A percentile compares a stretch with the other conserved stretches of the same genome.
phyloP scores from a whole-genome alignment of 2,888 invertebrate species.

The Piscicola geometra region DNA sequence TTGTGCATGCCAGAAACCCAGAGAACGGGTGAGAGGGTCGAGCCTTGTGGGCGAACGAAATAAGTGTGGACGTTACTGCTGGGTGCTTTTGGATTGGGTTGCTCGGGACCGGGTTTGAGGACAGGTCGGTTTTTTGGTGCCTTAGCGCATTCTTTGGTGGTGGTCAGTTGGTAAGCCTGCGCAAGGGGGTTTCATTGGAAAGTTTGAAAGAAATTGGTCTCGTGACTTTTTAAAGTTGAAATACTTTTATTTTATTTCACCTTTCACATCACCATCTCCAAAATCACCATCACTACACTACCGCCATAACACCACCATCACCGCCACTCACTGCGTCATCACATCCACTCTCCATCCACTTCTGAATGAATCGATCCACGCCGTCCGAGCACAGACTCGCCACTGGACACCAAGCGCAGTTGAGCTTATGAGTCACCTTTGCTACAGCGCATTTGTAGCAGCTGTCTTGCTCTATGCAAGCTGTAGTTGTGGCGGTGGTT shows the following conservation, averaged over 20 bases:
- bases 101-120: not conserved
- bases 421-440: slow-evolving; percentile 39
- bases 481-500: not conserved
- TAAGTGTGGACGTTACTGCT: no score
- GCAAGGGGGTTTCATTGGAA: no score
- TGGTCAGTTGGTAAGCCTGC: no score
- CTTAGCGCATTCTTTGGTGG: no score
- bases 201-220: no score
- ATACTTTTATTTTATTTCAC: no score
- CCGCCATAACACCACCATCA: not conserved
- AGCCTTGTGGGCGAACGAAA: no score
- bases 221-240: no score
- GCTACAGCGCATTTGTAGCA: not conserved
- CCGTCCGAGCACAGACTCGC: slow-evolving; percentile 80
- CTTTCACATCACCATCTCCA: no score
- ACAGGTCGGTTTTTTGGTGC: not conserved
- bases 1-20: not conserved
- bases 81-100: no score
- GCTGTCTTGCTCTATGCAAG: not conserved
- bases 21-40: no score
- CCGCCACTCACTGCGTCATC: slow-evolving; percentile 35
- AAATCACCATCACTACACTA: not conserved
- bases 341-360: slow-evolving; percentile 67
- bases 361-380: slow-evolving; percentile 78
- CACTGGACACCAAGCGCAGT: slow-evolving; percentile 81